Conservation (phyloP, 2,888 invertebrate species). For the Rhaphigaster nebulosa region DNA sequence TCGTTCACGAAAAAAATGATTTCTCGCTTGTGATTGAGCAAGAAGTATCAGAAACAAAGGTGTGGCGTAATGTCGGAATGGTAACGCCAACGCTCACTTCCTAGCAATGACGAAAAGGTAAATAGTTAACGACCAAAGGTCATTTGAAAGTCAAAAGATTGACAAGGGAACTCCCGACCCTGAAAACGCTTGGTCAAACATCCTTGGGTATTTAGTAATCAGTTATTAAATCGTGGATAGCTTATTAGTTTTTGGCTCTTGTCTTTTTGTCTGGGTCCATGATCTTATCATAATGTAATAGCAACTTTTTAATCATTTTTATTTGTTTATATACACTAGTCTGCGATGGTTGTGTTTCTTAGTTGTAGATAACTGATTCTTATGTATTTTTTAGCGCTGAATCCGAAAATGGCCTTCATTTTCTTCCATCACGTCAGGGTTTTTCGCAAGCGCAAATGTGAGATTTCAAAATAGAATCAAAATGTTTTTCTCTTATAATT, state of each 20-base stretch:
- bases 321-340: no score
- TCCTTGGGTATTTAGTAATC: not conserved
- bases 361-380: no score
- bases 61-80: not conserved
- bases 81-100: not conserved
- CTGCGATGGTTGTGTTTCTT: no score
- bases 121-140: conserved; percentile 17
- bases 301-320: no score
- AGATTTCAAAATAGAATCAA: no score
- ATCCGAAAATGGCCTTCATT: no score
- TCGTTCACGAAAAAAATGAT: conserved; percentile 10
- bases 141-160: conserved; percentile 1
- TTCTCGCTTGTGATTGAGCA: not conserved
- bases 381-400: no score
- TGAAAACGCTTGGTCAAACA: not conserved
- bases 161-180: not conserved
- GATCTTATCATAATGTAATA: no score
- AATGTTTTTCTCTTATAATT: no score
- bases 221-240: not conserved
- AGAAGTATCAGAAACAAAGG: not conserved
- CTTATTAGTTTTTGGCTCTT: not conserved
- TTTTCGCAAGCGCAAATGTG: no score
- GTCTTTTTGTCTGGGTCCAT: no score
- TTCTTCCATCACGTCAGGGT: no score
- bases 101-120: conserved; percentile 20